A percentile compares a stretch with the other conserved stretches of the same genome.
Conservation (phyloP, 2,797 vertebrate species). For the Okamejei kenojei region DNA sequence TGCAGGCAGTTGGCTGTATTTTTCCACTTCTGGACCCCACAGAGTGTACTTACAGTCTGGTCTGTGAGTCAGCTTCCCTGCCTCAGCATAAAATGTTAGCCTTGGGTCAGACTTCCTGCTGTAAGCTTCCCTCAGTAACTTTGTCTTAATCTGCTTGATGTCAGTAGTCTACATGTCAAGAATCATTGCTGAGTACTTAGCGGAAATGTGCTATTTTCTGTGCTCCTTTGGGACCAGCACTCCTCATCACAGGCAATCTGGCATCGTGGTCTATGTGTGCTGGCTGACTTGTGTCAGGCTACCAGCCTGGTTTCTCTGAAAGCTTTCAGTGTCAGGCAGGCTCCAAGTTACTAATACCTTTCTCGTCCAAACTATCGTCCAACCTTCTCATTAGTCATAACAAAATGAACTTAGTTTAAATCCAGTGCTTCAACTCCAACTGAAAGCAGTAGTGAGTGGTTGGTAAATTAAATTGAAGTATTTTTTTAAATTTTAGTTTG, state of each 20-base stretch:
- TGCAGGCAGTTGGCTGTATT: slow-evolving; percentile 21
- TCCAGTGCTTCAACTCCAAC: not conserved
- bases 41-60: slow-evolving; percentile 41
- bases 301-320: not conserved
- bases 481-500: not conserved
- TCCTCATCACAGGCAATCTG: not conserved
- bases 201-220: slow-evolving; percentile 20
- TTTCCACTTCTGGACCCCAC: slow-evolving; percentile 36
- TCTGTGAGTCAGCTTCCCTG: slow-evolving; percentile 43
- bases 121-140: slow-evolving; percentile 47
- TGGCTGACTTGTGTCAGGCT: not conserved
- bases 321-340: not conserved
- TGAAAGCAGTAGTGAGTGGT: not conserved
- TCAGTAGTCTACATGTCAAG: slow-evolving; percentile 15
- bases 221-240: slow-evolving; percentile 1
- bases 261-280: not conserved
- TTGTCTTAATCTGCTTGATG: slow-evolving; percentile 32
- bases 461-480: not conserved
- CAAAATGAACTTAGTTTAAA: not conserved
- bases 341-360: not conserved
- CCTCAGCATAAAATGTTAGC: slow-evolving; percentile 45
- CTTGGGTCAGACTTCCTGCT: slow-evolving; percentile 51
- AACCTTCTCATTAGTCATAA: not conserved
- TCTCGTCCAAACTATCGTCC: not conserved
- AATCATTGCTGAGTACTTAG: slow-evolving; percentile 23